Conservation (phyloP, 2,797 vertebrate species). For the Masticophis lateralis region DNA sequence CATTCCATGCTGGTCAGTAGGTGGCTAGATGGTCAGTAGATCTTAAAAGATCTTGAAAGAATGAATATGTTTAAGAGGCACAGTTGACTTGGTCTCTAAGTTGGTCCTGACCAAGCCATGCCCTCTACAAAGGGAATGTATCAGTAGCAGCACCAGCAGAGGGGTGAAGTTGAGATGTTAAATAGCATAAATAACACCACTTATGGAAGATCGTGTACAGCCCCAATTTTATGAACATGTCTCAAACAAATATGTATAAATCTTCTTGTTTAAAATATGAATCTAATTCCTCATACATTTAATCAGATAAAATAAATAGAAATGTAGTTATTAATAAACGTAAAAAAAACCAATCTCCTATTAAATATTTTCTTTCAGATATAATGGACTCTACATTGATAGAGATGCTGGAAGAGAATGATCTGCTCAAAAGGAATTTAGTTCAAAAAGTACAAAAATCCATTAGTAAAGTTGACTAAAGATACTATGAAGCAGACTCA, state of each 20-base stretch:
- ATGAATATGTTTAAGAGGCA: background rate
- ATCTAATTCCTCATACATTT: background rate
- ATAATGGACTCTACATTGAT: background rate
- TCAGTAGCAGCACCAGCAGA: background rate
- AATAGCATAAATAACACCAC: background rate
- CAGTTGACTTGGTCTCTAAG: background rate
- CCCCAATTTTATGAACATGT: background rate
- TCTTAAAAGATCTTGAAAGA: background rate
- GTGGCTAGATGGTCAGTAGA: background rate
- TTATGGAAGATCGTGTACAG: background rate
- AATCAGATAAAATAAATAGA: background rate
- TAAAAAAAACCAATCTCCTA: background rate
- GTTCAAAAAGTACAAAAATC: background rate
- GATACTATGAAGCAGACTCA: background rate
- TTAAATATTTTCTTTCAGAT: background rate
- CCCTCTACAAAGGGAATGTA: background rate
- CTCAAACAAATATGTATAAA: background rate
- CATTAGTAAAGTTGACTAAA: background rate
- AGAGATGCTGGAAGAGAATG: background rate
- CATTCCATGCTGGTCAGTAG: background rate
- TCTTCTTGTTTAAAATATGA: background rate
- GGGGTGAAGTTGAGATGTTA: background rate
- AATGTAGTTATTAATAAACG: background rate
- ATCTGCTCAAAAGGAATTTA: background rate
- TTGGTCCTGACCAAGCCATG: background rate